Conservation (phyloP, 2,797 vertebrate species). For the Platalea minor region DNA sequence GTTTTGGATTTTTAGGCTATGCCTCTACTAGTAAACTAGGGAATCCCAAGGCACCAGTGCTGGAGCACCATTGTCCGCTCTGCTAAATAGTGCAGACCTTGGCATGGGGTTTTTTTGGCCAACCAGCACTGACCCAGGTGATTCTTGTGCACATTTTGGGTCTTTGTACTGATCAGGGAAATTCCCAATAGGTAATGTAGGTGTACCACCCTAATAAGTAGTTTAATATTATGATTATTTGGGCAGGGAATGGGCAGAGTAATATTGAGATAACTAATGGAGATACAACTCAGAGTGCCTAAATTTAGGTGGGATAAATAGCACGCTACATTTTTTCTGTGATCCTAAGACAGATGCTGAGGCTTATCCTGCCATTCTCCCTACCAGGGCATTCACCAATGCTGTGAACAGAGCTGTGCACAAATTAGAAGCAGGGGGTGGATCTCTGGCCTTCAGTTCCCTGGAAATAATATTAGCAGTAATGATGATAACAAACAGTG, state of each 20-base stretch:
- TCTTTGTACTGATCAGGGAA: background rate
- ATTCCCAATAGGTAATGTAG: background rate
- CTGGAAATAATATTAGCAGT: background rate
- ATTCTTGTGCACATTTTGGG: background rate
- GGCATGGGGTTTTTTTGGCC: background rate
- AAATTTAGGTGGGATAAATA: background rate
- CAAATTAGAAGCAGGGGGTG: background rate
- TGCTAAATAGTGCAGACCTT: background rate
- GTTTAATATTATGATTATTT: background rate
- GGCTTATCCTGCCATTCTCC: background rate
- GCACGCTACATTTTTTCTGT: background rate
- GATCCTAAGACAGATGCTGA: background rate
- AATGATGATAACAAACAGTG: too few species aligned
- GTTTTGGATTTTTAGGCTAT: background rate
- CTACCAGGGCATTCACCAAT: background rate
- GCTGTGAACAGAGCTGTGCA: background rate
- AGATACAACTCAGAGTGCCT: background rate
- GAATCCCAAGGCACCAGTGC: background rate
- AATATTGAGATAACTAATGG: background rate
- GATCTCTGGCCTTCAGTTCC: background rate
- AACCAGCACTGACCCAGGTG: background rate
- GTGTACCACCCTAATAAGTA: background rate
- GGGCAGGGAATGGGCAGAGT: background rate
- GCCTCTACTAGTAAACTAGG: background rate
- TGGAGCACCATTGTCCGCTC: background rate